Base-by-base conservation (phyloP, 2,797 vertebrate genomes). In the Columba guinea region DNA sequence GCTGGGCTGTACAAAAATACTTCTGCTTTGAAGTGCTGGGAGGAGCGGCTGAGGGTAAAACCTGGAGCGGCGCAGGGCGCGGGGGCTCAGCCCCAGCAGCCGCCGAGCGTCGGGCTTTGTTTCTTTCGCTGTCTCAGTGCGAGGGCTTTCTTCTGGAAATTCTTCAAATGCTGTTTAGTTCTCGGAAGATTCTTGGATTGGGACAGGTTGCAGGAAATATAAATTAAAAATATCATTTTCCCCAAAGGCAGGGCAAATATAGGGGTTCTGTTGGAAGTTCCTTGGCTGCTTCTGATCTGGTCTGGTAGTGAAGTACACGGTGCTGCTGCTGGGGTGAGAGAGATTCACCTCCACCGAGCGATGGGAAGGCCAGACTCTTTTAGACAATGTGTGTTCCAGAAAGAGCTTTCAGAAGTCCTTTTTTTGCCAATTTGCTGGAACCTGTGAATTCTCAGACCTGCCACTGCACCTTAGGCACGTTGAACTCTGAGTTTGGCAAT, bases 1-100 rank as follows among this genome's bases (percentile, higher is more conserved):
- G 97, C 97, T 96, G 96, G 95, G 97, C 96, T 97, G 97, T 97
- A 98, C 97, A 97, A 98, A 98, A 98, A 98, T 98, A 98, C 98
- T 98, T 97, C 56, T 74, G 97, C 97, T 98, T 98, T 98, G 98
- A 98, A 98, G 98, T 98, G 28, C 89, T 81, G 84, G 95, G 95
- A 97, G 96, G 96, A 97, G 95, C 69, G 97, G 98, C 89, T 93
- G 78, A 90, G 96, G 83, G 96, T 96, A 98, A 98, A 98, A 98
- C 97, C 97, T 97, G 98, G 96, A 87, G 55, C 75, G 89, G 95
- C 91, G 69, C n/a, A 87, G 70, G 22, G 65, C 78, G 67, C 51
- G 89, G 80, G 88, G 90, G 90, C 88, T 95, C 34, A 49, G 70
- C 64, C 23, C 49, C 22, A 46, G 44, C 44, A 46, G 44, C 44